A percentile compares a stretch with the other conserved stretches of the same genome.
Conservation (phyloP, 2,888 invertebrate genomes). For the Didymodactylos carnosus region DNA sequence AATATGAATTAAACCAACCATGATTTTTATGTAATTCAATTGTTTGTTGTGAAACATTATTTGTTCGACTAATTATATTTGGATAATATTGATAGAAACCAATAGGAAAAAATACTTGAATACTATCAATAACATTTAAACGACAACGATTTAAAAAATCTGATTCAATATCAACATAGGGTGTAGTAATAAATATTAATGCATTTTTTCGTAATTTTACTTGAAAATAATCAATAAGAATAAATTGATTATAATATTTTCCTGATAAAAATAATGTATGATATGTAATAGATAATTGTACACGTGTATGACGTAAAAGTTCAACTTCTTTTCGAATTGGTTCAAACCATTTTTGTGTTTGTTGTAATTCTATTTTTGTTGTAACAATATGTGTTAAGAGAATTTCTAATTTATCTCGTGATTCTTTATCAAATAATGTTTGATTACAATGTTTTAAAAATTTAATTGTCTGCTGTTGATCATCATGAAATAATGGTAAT, state of each 20-base stretch:
- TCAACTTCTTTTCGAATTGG: neutral
- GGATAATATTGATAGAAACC: slow-evolving; percentile 72
- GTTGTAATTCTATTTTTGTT: neutral
- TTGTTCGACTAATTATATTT: slow-evolving; percentile 26
- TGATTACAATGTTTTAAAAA: slow-evolving; percentile 42
- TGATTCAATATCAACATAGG: slow-evolving; percentile 47
- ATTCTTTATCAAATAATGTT: neutral
- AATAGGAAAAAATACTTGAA: slow-evolving; percentile 74
- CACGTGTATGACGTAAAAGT: neutral
- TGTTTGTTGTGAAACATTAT: slow-evolving; percentile 24
- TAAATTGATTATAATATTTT: neutral
- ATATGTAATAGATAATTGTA: neutral
- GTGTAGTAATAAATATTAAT: slow-evolving; percentile 48
- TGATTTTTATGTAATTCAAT: slow-evolving; percentile 31
- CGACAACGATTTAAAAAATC: slow-evolving; percentile 79
- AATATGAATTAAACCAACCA: slow-evolving; percentile 57
- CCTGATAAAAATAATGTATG: neutral
- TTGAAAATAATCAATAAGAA: slow-evolving; percentile 42
- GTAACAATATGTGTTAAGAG: neutral
- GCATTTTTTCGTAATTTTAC: slow-evolving; percentile 51
- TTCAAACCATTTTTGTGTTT: neutral
- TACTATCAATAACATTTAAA: slow-evolving; percentile 73
- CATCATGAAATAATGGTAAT: slow-evolving; percentile 44
- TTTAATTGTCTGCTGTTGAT: slow-evolving; percentile 39
- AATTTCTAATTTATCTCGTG: neutral